Base-by-base conservation (phyloP, 2,888 invertebrate genomes). In the Drosophila falleni region DNA sequence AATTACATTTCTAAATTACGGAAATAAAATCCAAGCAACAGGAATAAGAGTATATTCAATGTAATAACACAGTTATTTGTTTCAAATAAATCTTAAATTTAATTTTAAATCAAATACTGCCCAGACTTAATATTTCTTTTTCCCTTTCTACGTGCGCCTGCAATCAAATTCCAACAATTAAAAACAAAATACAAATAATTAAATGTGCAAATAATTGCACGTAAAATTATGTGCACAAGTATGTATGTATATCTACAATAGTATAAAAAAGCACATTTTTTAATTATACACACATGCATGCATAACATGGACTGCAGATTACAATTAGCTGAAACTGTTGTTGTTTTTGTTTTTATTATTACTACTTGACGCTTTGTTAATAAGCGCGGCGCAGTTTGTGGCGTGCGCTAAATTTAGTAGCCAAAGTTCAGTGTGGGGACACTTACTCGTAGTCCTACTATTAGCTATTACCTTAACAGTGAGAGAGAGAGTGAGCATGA, bases 51-150 rank as follows among this genome's bases (percentile, higher is more conserved):
- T 66, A 68, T 71, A 74, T 86, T 91, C 90, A 90, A 90, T 91
- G 90, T 91, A 91, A 91, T 90, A 91, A 91, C 87, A 91, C 91
- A 90, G 91, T 92, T 92, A 92, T 92, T 92, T 92, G 92, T 91
- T 92, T 92, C 86, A 92, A 92, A 92, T 92, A 92, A 92, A 92
- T 91, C 91, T 91, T 91, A 89, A 87, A 90, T 90, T 90, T 90
- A 84, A 90, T 86, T 90, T 90, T 81, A 90, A 90, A 78, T 79
- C 69, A 31, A 19, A 16, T 11, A 31, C 8, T 5, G 2, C 19
- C 15, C 13, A 26, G 13, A 26, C n/a, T 23, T 3, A 23, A 13
- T 15, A 23, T 15, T 26, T 44, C 41, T 37, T 63, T 51, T 39
- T 33, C 35, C 19, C 16, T 19, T 26, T 42, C 44, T 58, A 78